These are phyloP conservation scores for Drosophila siamana DNA, from an alignment of 2,888 invertebrate species.

Conservation along the genomic window DNA sequence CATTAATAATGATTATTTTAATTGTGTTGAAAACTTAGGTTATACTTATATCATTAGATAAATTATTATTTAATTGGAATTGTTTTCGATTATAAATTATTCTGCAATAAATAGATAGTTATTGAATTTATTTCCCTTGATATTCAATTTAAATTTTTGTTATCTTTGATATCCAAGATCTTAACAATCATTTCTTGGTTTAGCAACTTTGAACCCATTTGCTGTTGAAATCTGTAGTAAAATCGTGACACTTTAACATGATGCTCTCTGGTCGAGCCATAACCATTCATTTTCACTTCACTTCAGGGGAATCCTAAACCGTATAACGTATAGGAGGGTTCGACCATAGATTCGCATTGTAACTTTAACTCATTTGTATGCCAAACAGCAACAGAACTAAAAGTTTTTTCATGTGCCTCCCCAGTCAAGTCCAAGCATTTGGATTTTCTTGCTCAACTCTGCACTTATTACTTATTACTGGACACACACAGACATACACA, in stretches of 20 bases:
- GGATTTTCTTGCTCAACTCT: conserved; percentile 53
- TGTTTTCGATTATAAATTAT: background rate
- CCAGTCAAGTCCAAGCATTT: conserved; percentile 31
- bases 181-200: background rate
- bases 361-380: conserved; percentile 81
- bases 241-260: conserved; percentile 29
- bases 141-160: too few species aligned
- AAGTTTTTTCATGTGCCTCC: conserved; percentile 71
- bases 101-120: too few species aligned
- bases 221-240: background rate
- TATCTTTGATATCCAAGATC: background rate
- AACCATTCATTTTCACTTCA: conserved; percentile 56
- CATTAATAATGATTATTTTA: too few species aligned
- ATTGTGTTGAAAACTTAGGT: too few species aligned
- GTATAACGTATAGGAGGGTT: background rate
- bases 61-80: background rate
- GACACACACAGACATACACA: conserved; percentile 46
- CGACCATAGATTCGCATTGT: conserved; percentile 20
- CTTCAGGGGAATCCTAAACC: conserved; percentile 20
- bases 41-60: background rate
- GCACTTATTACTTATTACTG: conserved; percentile 82
- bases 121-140: too few species aligned
- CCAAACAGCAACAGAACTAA: conserved; percentile 74
- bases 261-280: background rate
- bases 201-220: background rate